Evolutionary conservation across 1,140 invertebrate genomes (phyloP), one percentile per base, ranked within the genome.

Genomic region (Drosophila tsacasi): DNA sequence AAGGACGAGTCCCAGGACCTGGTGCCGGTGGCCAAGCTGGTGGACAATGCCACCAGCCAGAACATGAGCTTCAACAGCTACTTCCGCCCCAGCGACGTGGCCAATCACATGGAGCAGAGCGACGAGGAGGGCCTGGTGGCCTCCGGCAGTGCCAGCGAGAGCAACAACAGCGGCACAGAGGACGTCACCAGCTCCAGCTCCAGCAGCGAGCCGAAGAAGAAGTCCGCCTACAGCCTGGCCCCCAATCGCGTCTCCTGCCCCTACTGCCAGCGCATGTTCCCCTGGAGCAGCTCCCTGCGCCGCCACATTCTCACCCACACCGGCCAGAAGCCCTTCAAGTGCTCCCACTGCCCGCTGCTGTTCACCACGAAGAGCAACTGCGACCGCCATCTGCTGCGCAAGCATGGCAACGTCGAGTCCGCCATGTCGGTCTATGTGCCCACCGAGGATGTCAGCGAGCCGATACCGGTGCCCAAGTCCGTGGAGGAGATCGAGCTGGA

Each of bases 321-420:
- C 6, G 98, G 98, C 6, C 98, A 99, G 92, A 99, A 99, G 89
- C 98, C 98, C 0, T 99, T 97, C 94, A 97, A 98, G 91, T 99
- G 98, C 93, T 96, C 96, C 2, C 96, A 97, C 76, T 99, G 98
- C 91, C 96, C 97, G 0, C 94, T 99, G 1, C 95, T 98, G 1
- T 99, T 99, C 93, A 99, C 98, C 5, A 99, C 98, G 0, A 99
- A 99, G 89, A 98, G 97, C 3, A 99, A 99, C 93, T 98, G 98
- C 92, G 98, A 99, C 81, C 96, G 98, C 17, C 98, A 99, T 92
- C 93, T 99, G 58, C 93, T 98, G 23, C 94, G 98, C 17, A 99
- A 99, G 91, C 98, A 99, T 91, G 97, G 95, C 23, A 95, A 93
- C 40, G 91, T 93, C 5, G 92, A 93, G 72, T 91, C 87, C 10